Conservation (phyloP, 2,888 invertebrate genomes). For the Parnassius glacialis region DNA sequence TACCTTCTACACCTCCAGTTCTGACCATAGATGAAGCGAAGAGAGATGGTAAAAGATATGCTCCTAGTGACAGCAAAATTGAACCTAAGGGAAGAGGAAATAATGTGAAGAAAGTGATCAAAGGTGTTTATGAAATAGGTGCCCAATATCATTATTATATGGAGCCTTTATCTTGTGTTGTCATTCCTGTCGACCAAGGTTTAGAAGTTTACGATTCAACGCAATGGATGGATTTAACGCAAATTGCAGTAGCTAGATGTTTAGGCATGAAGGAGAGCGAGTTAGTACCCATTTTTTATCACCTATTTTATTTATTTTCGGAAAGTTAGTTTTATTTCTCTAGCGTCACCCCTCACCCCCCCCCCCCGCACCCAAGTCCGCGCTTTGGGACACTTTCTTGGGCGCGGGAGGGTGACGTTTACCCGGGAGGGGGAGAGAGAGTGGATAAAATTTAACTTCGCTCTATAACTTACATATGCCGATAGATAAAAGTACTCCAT, state of each 20-base stretch:
- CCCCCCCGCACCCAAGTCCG: too few relatives aligned
- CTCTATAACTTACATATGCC: too few relatives aligned
- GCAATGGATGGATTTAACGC: slow-evolving; percentile 84
- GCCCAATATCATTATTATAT: slow-evolving; percentile 88
- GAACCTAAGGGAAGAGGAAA: slow-evolving; percentile 52
- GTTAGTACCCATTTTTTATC: slow-evolving; percentile 51
- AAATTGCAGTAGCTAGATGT: slow-evolving; percentile 78
- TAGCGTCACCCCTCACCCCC: too few relatives aligned
- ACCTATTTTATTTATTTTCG: neutral
- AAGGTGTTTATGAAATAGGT: slow-evolving; percentile 81
- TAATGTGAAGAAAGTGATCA: slow-evolving; percentile 66
- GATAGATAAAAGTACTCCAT: too few relatives aligned
- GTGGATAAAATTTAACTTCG: too few relatives aligned
- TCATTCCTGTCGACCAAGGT: slow-evolving; percentile 84
- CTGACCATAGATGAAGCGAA: slow-evolving; percentile 61
- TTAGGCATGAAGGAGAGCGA: slow-evolving; percentile 80
- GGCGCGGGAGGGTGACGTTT: too few relatives aligned
- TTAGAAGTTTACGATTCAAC: slow-evolving; percentile 83
- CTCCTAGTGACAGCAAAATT: slow-evolving; percentile 42
- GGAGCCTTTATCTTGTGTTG: slow-evolving; percentile 85
- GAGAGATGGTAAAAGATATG: slow-evolving; percentile 63
- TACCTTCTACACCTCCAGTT: slow-evolving; percentile 49
- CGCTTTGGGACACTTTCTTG: too few relatives aligned
- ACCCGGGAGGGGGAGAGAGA: too few relatives aligned
- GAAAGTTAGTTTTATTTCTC: neutral